Percentiles rank a stretch among this genome's conserved stretches.
Evolutionary conservation across 2,113 vertebrate genomes (phyloP).

Genomic region (Paracanthobrama guichenoti): DNA sequence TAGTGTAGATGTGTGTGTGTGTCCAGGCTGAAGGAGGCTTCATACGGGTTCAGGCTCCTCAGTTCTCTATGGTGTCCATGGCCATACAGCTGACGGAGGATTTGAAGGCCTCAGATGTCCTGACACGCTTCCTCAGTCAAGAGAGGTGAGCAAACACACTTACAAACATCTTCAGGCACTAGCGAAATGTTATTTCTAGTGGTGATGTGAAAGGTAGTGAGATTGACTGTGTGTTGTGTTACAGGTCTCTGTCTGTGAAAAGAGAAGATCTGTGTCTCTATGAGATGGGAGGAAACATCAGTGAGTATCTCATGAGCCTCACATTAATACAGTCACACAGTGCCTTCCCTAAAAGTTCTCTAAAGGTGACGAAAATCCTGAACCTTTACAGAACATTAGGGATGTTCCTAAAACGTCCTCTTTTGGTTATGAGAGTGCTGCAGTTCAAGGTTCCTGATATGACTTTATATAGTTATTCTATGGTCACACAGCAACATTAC

Average conservation of each 20-base stretch:
- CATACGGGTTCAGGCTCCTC: conserved; percentile 93
- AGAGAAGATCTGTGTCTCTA: conserved; percentile 89
- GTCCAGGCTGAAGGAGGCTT: conserved; percentile 81
- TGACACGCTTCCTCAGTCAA: conserved; percentile 92
- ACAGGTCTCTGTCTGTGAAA: conserved; percentile 69
- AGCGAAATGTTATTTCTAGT: neutral
- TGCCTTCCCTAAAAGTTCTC: too few relatives aligned
- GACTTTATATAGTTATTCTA: too few relatives aligned
- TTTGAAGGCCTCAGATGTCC: conserved; percentile 86
- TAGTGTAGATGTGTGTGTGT: conserved; percentile 48
- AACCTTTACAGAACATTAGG: too few relatives aligned
- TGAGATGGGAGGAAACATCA: conserved; percentile 98
- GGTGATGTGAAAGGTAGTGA: neutral
- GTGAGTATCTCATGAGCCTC: conserved; percentile 76
- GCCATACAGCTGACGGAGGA: conserved; percentile 93
- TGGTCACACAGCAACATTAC: too few relatives aligned
- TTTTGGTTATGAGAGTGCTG: too few relatives aligned
- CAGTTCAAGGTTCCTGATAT: too few relatives aligned
- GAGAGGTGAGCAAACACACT: conserved; percentile 77
- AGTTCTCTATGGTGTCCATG: conserved; percentile 97
- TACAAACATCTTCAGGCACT: neutral
- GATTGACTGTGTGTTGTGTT: conserved; percentile 18
- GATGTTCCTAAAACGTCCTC: too few relatives aligned
- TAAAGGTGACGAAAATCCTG: too few relatives aligned
- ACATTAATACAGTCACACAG: neutral